Evolutionary conservation across 2,888 invertebrate genomes (phyloP).

Genomic region (Octonoba sinensis): DNA sequence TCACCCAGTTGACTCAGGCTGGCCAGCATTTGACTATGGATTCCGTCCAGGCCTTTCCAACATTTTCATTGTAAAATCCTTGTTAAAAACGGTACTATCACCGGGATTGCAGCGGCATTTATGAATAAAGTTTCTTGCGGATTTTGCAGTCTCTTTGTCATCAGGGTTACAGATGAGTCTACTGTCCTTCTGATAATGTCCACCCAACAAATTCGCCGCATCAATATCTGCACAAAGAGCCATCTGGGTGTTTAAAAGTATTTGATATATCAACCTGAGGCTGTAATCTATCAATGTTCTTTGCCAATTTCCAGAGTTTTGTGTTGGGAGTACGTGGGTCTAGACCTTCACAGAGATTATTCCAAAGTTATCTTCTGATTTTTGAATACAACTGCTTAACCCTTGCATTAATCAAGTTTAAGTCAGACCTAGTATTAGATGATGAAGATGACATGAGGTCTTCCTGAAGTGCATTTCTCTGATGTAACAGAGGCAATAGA

Average conservation of each 20-base stretch:
- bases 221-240: background rate
- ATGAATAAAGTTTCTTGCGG: background rate
- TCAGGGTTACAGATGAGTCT: background rate
- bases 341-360: background rate
- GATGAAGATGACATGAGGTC: background rate
- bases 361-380: background rate
- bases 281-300: background rate
- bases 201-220: background rate
- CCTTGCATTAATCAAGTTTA: background rate
- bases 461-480: background rate
- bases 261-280: background rate
- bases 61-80: background rate
- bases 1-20: background rate
- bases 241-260: background rate
- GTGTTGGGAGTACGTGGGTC: background rate
- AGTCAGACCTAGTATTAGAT: background rate
- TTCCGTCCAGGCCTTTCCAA: background rate
- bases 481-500: constrained; percentile 1
- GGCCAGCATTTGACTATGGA: constrained; percentile 7
- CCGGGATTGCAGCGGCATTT: background rate
- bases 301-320: constrained; percentile 10
- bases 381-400: background rate
- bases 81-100: background rate
- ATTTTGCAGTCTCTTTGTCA: background rate
- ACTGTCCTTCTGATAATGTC: background rate